Base-by-base conservation (phyloP, 2,797 vertebrate genomes). In the Natrix natrix region DNA sequence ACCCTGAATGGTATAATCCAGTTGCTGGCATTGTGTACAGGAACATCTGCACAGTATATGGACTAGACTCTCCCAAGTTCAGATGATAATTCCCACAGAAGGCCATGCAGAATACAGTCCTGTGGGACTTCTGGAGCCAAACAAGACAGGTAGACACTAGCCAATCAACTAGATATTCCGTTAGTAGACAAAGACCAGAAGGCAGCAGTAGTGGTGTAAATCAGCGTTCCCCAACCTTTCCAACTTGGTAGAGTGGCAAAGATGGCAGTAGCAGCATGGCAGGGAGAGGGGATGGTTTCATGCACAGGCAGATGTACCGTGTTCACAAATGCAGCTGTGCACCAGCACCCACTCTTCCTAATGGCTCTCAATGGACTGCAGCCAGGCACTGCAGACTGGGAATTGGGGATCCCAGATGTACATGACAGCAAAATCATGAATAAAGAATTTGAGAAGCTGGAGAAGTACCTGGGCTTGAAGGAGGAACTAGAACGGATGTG, bases 241-340 rank as follows among this genome's bases (percentile, higher is more conserved):
- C 11, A 1, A n/a, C 26, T 13, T n/a, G 24, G 10, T 12, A 11
- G 61, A n/a, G 1, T 13, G 4, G 26, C 12, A n/a, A 5, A 69
- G n/a, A 69, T 16, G 28, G n/a, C n/a, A 32, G 63, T 6, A 66
- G 28, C 12, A 69, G 28, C 2, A 5, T 69, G 63, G 13, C 5
- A 2, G n/a, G n/a, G 28, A 69, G 28, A 69, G 13, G 10, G 63
- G 28, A 69, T 16, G 5, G 28, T 66, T 66, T 66, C 3, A n/a
- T 1, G 0, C 5, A 32, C 13, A n/a, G 0, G 5, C 28, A 69
- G 24, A 16, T 13, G n/a, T 69, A 5, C 0, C 1, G 2, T 5
- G 1, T 69, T 69, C 63, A 69, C 28, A 69, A 32, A 69, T 69
- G 26, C 2, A 32, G 28, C 28, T 69, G 13, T 69, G 28, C 63